Evolutionary conservation across 2,888 invertebrate species (phyloP).

Genomic region (Drosophila anomelani): DNA sequence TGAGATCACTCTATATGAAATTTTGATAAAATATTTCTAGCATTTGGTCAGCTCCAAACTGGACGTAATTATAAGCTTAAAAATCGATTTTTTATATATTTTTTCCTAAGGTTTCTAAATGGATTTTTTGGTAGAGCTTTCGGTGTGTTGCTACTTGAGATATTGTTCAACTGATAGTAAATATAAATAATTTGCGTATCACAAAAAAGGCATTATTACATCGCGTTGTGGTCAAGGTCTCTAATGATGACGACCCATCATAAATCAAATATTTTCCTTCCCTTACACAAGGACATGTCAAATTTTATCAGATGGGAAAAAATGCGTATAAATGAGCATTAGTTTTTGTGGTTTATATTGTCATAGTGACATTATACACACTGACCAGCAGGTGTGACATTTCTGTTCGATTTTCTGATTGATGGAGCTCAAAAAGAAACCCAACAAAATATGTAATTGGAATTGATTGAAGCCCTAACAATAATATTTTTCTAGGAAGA

Average conservation of each 20-base stretch:
- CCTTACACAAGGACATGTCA: constrained; percentile 12
- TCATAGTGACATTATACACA: constrained; percentile 19
- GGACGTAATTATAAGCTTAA: constrained; percentile 44
- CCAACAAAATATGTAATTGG: background rate
- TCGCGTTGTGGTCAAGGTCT: constrained; percentile 26
- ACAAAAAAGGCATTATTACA: constrained; percentile 27
- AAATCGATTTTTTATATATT: constrained; percentile 30
- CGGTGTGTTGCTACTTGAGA: constrained; percentile 17
- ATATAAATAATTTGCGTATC: constrained; percentile 11
- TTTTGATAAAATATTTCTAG: constrained; percentile 27
- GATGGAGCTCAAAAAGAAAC: constrained; percentile 4
- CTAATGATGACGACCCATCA: constrained; percentile 1
- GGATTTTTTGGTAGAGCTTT: constrained; percentile 6
- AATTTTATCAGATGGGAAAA: constrained; percentile 30
- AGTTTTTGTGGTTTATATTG: constrained; percentile 14
- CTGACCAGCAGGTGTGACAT: constrained; percentile 3
- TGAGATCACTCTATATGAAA: constrained; percentile 14
- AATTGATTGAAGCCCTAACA: background rate
- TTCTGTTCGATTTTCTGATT: background rate
- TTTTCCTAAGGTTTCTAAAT: background rate
- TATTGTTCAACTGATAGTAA: constrained; percentile 13
- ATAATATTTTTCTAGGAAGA: constrained; percentile 7
- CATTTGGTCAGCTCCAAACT: constrained; percentile 27
- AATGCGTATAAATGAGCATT: constrained; percentile 13
- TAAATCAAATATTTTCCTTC: constrained; percentile 19